Conservation (phyloP, 2,113 vertebrate genomes). For the Crotalus tigris region DNA sequence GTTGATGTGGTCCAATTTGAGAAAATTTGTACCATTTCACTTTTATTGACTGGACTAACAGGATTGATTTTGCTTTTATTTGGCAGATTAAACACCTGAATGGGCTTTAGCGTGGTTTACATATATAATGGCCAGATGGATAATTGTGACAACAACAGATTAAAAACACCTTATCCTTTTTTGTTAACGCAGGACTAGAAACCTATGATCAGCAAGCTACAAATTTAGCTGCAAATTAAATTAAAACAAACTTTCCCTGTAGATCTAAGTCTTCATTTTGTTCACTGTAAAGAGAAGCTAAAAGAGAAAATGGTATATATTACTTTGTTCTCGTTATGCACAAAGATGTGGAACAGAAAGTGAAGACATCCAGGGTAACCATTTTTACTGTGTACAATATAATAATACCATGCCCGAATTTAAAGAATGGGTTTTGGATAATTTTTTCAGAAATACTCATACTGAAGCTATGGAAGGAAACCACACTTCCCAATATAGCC, state of each 20-base stretch:
- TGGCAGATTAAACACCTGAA: background rate
- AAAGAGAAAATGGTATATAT: background rate
- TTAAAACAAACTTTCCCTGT: background rate
- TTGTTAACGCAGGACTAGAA: background rate
- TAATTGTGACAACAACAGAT: background rate
- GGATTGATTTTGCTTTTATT: background rate
- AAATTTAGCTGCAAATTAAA: background rate
- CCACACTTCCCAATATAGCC: background rate
- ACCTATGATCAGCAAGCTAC: background rate
- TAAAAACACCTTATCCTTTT: background rate
- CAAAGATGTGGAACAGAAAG: background rate
- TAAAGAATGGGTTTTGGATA: background rate
- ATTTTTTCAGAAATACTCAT: background rate
- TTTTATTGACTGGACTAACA: background rate
- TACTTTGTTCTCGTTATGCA: background rate
- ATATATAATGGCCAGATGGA: background rate
- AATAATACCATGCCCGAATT: background rate
- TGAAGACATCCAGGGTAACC: background rate
- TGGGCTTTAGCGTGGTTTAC: background rate
- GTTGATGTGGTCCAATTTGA: background rate
- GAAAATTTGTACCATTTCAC: background rate
- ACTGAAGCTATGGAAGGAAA: background rate
- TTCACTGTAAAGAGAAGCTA: background rate
- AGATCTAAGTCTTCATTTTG: background rate
- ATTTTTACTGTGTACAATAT: background rate